Percentiles rank a stretch among this genome's conserved stretches.
These are phyloP conservation scores for Ploceus nigricollis DNA, from an alignment of 2,113 vertebrate species.

Conservation along the genomic window DNA sequence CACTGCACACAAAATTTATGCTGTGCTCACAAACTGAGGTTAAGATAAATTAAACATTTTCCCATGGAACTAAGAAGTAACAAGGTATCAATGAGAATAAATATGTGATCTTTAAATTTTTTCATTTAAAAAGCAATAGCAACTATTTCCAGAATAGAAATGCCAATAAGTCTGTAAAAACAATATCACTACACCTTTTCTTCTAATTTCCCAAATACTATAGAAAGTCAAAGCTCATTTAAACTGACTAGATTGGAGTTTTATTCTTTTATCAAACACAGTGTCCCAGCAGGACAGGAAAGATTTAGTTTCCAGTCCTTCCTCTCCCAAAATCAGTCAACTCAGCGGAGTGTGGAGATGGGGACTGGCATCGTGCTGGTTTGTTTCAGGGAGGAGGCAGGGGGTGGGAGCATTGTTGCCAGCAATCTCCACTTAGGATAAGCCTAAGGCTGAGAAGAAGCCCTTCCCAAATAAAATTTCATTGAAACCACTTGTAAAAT, in stretches of 20 bases:
- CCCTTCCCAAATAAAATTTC: background rate
- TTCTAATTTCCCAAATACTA: background rate
- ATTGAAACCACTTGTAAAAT: background rate
- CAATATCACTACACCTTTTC: background rate
- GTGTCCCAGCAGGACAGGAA: background rate
- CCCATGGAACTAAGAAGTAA: background rate
- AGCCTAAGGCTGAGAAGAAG: background rate
- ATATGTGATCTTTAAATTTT: background rate
- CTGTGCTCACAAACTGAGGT: background rate
- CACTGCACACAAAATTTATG: background rate
- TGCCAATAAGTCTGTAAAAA: background rate
- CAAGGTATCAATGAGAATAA: background rate
- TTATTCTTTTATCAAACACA: background rate
- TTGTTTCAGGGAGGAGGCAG: background rate
- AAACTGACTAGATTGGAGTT: background rate
- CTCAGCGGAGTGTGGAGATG: background rate
- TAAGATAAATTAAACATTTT: background rate
- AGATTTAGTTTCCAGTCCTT: background rate
- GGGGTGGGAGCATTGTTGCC: rapidly evolving
- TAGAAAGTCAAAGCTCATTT: background rate
- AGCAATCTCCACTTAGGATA: background rate
- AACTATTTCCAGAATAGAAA: background rate
- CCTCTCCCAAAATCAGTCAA: background rate
- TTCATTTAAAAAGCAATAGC: background rate
- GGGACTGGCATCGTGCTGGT: background rate